Percentiles rank a stretch among this genome's conserved stretches.
phyloP scores from a whole-genome alignment of 2,888 invertebrate species.

The Oscheius onirici region DNA sequence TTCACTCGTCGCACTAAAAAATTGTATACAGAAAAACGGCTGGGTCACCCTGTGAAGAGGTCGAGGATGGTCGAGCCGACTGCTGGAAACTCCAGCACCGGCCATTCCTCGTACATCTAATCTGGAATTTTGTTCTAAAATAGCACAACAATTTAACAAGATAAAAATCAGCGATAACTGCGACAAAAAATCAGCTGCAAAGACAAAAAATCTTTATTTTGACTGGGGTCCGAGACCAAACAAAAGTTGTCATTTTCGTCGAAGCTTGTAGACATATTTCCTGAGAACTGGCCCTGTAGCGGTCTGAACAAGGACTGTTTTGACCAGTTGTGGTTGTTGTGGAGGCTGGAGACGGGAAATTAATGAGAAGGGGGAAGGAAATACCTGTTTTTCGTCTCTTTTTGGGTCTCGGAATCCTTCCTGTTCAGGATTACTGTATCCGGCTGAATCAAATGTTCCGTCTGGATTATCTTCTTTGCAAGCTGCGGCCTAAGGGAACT shows the following conservation, averaged over 20 bases:
- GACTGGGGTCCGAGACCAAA: conserved; percentile 10
- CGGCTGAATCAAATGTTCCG: no score
- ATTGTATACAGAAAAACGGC: not conserved
- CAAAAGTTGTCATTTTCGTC: not conserved
- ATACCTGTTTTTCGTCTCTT: not conserved
- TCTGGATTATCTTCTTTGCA: no score
- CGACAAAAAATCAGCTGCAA: not conserved
- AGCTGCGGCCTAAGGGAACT: no score
- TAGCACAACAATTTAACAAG: not conserved
- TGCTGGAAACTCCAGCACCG: conserved; percentile 66
- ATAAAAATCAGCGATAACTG: not conserved
- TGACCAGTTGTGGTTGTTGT: not conserved
- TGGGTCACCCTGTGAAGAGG: conserved; percentile 61
- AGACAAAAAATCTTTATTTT: not conserved
- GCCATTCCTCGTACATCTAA: conserved; percentile 66
- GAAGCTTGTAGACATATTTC: not conserved
- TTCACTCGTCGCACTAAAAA: conserved; percentile 48
- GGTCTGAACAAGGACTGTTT: not conserved
- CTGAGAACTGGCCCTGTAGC: not conserved
- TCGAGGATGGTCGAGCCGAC: conserved; percentile 63
- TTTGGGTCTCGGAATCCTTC: no score
- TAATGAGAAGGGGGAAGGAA: not conserved
- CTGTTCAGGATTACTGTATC: not conserved
- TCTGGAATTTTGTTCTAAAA: no score
- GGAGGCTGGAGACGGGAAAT: not conserved